These are phyloP conservation scores for Heliconius eleuchia DNA, from an alignment of 1,140 invertebrate genomes.

Conservation along the genomic window DNA sequence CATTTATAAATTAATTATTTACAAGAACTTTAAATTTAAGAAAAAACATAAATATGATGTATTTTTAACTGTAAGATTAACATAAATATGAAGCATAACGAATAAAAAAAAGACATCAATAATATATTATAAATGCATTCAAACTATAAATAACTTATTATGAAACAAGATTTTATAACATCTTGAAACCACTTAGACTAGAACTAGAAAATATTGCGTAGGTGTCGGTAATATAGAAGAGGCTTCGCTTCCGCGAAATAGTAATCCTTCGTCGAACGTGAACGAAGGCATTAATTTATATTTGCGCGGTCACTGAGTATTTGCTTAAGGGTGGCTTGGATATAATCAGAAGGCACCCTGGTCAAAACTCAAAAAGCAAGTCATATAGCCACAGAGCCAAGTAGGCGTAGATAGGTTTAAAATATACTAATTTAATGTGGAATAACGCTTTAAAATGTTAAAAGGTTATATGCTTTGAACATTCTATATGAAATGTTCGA, in stretches of 20 bases:
- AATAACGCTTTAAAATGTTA: too few species aligned
- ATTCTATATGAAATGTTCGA: neutral
- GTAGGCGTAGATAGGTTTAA: conserved; percentile 34
- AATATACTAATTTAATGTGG: neutral
- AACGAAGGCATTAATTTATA: conserved; percentile 53
- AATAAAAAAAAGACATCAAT: too few species aligned
- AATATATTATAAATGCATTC: neutral
- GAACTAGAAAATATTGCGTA: conserved; percentile 13
- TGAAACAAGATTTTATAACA: neutral
- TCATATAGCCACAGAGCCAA: conserved; percentile 60
- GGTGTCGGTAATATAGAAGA: conserved; percentile 1
- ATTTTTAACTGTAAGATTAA: too few species aligned
- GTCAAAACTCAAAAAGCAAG: conserved; percentile 76
- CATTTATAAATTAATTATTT: too few species aligned
- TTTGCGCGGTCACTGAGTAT: conserved; percentile 62
- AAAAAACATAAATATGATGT: too few species aligned
- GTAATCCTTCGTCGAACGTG: conserved; percentile 43
- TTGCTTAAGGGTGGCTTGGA: conserved; percentile 61
- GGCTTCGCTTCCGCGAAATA: conserved; percentile 44
- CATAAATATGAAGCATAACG: too few species aligned
- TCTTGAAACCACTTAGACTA: neutral
- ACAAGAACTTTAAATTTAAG: too few species aligned
- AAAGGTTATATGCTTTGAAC: neutral
- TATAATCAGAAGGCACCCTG: conserved; percentile 53
- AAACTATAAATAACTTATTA: neutral